Conservation (phyloP, 2,113 vertebrate genomes). For the Anthoscopus minutus region DNA sequence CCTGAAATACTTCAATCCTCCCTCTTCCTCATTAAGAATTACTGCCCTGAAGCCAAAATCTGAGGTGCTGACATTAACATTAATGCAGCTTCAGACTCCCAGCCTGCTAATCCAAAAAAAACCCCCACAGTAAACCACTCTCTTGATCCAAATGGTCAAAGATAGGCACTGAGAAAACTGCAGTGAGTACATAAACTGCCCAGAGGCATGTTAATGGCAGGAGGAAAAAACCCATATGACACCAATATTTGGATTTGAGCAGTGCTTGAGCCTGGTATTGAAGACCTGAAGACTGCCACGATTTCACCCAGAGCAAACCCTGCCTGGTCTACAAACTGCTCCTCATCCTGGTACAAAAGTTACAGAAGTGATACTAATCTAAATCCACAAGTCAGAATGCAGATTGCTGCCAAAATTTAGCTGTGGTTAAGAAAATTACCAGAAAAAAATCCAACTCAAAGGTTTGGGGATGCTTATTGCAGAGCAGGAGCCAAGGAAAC, state of each 20-base stretch:
- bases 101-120: not conserved
- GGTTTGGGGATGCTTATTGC: not conserved
- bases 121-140: not conserved
- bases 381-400: not conserved
- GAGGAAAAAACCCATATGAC: accelerated
- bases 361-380: not conserved
- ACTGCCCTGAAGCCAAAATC: not conserved
- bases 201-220: not conserved
- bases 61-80: not conserved
- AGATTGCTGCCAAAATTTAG: not conserved
- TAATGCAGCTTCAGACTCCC: not conserved
- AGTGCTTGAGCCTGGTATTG: not conserved
- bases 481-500: not conserved
- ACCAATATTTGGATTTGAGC: not conserved
- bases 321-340: not conserved
- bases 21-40: not conserved
- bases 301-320: not conserved
- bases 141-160: not conserved
- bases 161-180: not conserved
- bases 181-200: not conserved
- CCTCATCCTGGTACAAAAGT: not conserved
- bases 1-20: not conserved
- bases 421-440: not conserved
- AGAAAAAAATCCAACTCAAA: not conserved
- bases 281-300: not conserved